Evolutionary conservation across 2,888 invertebrate species (phyloP).

Genomic region (Orchesellides sinensis): DNA sequence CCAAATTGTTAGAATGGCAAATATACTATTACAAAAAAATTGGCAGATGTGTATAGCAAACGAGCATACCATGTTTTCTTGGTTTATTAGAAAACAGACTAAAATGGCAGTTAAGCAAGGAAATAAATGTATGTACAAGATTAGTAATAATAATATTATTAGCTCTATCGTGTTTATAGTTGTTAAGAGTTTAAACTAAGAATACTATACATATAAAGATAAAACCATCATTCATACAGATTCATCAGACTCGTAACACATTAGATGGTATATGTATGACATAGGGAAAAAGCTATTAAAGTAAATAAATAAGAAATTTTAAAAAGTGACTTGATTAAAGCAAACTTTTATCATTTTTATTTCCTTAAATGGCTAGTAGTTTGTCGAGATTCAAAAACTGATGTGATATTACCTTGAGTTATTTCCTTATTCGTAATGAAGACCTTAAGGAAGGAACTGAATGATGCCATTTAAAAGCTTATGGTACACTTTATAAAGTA

Average conservation of each 20-base stretch:
- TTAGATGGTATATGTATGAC: not conserved
- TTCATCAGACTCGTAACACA: not conserved
- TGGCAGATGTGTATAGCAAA: too few species aligned
- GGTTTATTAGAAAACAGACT: too few species aligned
- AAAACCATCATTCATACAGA: not conserved
- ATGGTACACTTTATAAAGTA: not conserved
- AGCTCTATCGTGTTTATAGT: too few species aligned
- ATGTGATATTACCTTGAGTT: slow-evolving; percentile 35
- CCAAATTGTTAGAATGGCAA: too few species aligned
- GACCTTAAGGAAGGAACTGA: slow-evolving; percentile 46
- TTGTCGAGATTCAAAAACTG: slow-evolving; percentile 36
- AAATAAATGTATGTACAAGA: too few species aligned
- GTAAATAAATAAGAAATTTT: slow-evolving; percentile 34
- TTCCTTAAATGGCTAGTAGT: slow-evolving; percentile 55
- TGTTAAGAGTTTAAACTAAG: too few species aligned
- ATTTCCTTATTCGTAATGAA: slow-evolving; percentile 44
- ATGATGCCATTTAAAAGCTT: slow-evolving; percentile 19
- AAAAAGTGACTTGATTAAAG: slow-evolving; percentile 45
- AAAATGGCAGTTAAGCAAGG: too few species aligned
- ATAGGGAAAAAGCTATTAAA: not conserved
- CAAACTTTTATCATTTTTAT: slow-evolving; percentile 27
- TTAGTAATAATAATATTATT: too few species aligned
- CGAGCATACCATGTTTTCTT: too few species aligned
- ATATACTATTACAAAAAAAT: too few species aligned
- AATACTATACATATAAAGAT: too few species aligned